Conservation (phyloP, 1,140 invertebrate species). For the Caenorhabditis latens region DNA sequence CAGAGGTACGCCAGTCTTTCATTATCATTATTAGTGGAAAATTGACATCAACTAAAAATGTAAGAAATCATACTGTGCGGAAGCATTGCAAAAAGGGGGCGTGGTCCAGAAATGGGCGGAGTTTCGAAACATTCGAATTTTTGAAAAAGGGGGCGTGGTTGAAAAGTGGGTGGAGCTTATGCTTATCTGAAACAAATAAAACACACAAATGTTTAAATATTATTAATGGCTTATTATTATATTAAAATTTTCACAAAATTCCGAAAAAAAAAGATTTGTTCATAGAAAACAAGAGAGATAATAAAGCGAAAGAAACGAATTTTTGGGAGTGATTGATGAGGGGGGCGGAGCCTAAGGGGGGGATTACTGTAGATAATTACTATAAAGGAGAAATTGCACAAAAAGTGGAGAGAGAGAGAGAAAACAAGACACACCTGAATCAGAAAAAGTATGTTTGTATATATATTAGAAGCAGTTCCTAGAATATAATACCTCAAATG, state of each 20-base stretch:
- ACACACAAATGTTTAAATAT: too few species aligned
- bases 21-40: too few species aligned
- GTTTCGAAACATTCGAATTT: too few species aligned
- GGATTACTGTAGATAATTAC: background rate
- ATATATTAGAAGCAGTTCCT: background rate
- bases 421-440: background rate
- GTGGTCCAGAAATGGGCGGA: too few species aligned
- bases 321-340: constrained; percentile 24
- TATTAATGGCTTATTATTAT: background rate
- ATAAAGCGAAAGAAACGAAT: constrained; percentile 55
- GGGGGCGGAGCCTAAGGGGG: background rate
- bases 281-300: background rate
- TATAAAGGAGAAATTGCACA: background rate
- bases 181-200: too few species aligned
- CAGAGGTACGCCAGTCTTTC: background rate
- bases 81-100: too few species aligned
- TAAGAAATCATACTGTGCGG: too few species aligned
- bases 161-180: too few species aligned
- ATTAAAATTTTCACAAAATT: background rate
- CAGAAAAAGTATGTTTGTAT: too few species aligned
- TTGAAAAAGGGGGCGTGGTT: too few species aligned
- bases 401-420: background rate
- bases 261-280: background rate
- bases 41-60: too few species aligned
- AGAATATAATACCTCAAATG: constrained; percentile 1